A percentile compares a stretch with the other conserved stretches of the same genome.
Evolutionary conservation across 2,888 invertebrate species (phyloP).

Genomic region (Pammene fasciana): DNA sequence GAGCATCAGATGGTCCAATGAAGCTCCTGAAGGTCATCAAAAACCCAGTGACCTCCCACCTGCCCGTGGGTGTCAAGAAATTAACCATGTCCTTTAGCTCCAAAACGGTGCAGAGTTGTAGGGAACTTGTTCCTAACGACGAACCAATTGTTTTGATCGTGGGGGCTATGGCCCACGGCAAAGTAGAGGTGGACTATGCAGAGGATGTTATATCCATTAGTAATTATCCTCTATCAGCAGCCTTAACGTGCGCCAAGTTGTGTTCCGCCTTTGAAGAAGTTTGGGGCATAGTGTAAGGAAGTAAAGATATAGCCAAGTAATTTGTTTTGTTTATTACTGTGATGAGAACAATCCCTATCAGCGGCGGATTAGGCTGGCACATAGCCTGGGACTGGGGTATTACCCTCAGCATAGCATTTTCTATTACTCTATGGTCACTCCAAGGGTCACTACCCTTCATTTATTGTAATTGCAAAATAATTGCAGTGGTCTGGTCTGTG

Average conservation of each 20-base stretch:
- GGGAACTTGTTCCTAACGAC: slow-evolving; percentile 89
- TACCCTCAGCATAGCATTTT: not conserved
- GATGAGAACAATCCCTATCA: not conserved
- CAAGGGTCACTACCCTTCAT: not conserved
- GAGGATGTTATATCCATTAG: slow-evolving; percentile 97
- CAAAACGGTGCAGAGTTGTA: slow-evolving; percentile 86
- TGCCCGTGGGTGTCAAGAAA: slow-evolving; percentile 97
- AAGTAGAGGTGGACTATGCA: slow-evolving; percentile 93
- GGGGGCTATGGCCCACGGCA: slow-evolving; percentile 99
- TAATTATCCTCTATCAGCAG: slow-evolving; percentile 98
- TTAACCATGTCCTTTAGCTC: slow-evolving; percentile 95
- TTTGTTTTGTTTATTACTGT: slow-evolving; percentile 26
- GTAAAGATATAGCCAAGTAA: slow-evolving; percentile 24
- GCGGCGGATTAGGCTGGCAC: not conserved
- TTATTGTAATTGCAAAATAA: too few species aligned
- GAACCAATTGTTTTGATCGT: slow-evolving; percentile 95
- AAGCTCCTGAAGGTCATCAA: slow-evolving; percentile 97
- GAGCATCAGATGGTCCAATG: slow-evolving; percentile 94
- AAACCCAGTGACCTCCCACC: slow-evolving; percentile 96
- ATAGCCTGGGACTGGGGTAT: too few species aligned
- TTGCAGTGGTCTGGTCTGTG: not conserved
- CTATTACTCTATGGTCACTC: too few species aligned
- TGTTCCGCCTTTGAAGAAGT: slow-evolving; percentile 97
- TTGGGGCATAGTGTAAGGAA: slow-evolving; percentile 88
- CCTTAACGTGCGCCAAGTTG: slow-evolving; percentile 97